Base-by-base conservation (phyloP, 37 sponge, comb jelly and placozoan genomes). In the Chondrosia reniformis region DNA sequence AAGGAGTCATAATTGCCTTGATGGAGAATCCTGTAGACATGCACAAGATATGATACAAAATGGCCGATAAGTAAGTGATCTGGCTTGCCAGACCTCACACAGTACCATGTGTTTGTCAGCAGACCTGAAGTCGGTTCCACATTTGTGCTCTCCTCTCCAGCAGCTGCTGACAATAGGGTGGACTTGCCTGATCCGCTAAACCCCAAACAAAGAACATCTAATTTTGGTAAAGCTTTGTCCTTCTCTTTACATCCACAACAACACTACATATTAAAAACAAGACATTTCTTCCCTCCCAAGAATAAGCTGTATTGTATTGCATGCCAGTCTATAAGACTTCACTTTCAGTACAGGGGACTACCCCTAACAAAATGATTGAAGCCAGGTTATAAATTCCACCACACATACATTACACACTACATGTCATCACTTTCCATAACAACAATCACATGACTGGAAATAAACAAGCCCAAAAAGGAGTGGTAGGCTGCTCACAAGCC, bases 131-230 rank as follows among this genome's bases (percentile, higher is more conserved):
- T 92, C 0, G 92, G 82, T 28, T 73, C 49, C 17, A 81, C 0
- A 2, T 84, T 45, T 12, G 37, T 22, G 2, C 64, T 59, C 3
- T 31, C 39, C 46, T 92, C 93, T 55, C 81, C 83, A 30, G 86
- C 56, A 21, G 78, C 27, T 5, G 44, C 37, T 12, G 86, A 75
- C 33, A 92, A 75, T 19, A 92, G 44, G 19, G 89, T 85, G 67
- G 93, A 88, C 67, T 92, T 92, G 5, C 93, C 93, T n/a, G 86
- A 82, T 24, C 93, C 93, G 17, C 46, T 32, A 10, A 85, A 27
- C 19, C 93, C 93, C 31, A 92, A 28, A 54, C 89, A 88, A 0
- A 92, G 55, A 24, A 85, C 79, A 33, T 58, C 12, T 25, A 81
- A 74, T 33, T 88, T 83, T 21, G 75, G 80, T 38, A 13, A 25